Evolutionary conservation across 2,888 invertebrate genomes (phyloP), one percentile per base, ranked within the genome.

Genomic region (Dioctria rufipes): DNA sequence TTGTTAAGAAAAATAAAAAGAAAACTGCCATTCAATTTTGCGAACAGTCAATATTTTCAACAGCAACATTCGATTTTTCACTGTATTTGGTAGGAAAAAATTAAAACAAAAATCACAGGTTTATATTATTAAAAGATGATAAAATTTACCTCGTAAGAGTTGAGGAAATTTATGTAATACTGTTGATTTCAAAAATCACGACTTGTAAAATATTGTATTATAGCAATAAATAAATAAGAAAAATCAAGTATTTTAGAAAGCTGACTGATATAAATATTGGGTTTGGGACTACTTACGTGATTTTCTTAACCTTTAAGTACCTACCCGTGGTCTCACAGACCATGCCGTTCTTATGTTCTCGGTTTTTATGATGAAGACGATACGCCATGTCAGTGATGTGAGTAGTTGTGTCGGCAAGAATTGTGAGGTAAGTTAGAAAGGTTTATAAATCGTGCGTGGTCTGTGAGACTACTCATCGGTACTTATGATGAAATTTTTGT

Each of bases 151-250:
- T 73, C 54, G 58, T 73, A 73, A 73, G 73, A 60, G 11, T 13
- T 73, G 73, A 73, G 60, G 71, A 39, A 37, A 61, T 61, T 25
- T 11, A 39, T 39, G 61, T 61, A 61, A 61, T 54, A 54, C 11
- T 4, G 61, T 61, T 61, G 71, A 73, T 60, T 73, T 73, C 9
- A 58, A 73, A 73, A 73, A 73, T 73, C 73, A 73, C 39, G 58
- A 54, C 60, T 73, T 73, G 73, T 73, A 73, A 73, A 58, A 73
- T 73, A 73, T 73, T 73, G 73, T 73, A 73, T 73, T 73, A 73
- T 73, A 73, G 73, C 54, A 73, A 73, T 73, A 73, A 73, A 73
- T 73, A 58, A n/a, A 39, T 73, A 73, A 73, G 73, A 25, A 37
- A 37, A 61, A 61, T 61, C 13, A 61, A 1, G 4, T 25, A 61